Evolutionary conservation across 2,113 vertebrate species (phyloP).

Genomic region (Muscicapa adusta): DNA sequence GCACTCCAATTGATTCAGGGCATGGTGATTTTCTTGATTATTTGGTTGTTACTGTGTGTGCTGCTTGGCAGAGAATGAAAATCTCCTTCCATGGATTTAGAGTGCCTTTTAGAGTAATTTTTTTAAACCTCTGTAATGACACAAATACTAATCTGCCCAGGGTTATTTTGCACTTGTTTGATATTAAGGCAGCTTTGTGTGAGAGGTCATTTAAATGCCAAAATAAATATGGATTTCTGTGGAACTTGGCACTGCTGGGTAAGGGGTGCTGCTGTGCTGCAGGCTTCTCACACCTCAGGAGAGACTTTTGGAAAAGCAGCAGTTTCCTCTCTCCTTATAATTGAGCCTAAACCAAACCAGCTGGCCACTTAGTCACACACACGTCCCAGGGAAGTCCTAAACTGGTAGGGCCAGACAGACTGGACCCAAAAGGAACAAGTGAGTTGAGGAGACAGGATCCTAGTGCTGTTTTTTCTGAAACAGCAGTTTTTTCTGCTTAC

Average conservation of each 20-base stretch:
- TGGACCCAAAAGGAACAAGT: background rate
- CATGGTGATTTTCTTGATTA: background rate
- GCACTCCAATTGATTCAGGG: background rate
- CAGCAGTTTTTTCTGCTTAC: background rate
- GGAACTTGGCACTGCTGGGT: background rate
- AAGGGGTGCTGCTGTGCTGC: background rate
- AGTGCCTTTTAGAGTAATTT: background rate
- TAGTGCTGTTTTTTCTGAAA: background rate
- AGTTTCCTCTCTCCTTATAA: background rate
- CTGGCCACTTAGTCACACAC: background rate
- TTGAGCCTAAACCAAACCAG: background rate
- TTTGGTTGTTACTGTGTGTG: background rate
- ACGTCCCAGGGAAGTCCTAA: background rate
- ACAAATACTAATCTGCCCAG: background rate
- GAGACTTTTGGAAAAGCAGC: background rate
- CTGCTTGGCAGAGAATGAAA: background rate
- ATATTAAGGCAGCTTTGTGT: background rate
- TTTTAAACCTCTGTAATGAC: background rate
- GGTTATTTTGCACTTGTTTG: background rate
- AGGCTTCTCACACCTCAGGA: background rate
- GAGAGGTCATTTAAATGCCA: background rate
- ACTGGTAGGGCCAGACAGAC: background rate
- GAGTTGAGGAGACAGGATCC: background rate
- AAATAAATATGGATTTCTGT: slow-evolving; percentile 6
- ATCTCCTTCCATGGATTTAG: background rate